A percentile compares a stretch with the other conserved stretches of the same genome.
phyloP scores from a whole-genome alignment of 2,113 vertebrate genomes.

The Prunella fulvescens region DNA sequence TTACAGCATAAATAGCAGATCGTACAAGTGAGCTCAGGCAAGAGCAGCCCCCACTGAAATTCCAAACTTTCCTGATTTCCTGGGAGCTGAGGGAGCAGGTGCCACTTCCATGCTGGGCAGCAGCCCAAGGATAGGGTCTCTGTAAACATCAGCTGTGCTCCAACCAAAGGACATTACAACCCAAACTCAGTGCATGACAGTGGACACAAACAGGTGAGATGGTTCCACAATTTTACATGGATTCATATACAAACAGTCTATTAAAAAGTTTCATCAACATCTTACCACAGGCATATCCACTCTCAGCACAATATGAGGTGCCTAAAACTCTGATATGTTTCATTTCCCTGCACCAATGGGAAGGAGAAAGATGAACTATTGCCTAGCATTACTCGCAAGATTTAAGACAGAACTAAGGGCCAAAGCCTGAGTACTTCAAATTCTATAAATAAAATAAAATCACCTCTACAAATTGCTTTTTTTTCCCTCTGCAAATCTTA shows the following conservation, averaged over 20 bases:
- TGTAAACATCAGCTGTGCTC: not conserved
- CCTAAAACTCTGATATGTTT: not conserved
- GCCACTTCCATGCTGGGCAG: not conserved
- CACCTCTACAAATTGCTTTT: not conserved
- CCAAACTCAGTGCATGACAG: not conserved
- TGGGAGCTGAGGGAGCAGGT: not conserved
- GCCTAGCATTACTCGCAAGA: not conserved
- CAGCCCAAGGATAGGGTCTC: not conserved
- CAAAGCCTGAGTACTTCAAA: not conserved
- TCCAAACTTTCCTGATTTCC: not conserved
- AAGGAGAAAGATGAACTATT: not conserved
- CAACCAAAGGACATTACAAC: not conserved
- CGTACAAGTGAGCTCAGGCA: not conserved
- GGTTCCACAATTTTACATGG: not conserved
- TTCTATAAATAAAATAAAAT: not conserved
- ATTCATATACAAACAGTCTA: not conserved
- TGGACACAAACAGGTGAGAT: not conserved
- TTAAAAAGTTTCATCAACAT: not conserved
- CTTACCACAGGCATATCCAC: not conserved
- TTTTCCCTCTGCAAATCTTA: not conserved
- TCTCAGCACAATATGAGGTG: not conserved
- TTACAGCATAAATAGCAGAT: not conserved
- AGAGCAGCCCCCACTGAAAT: not conserved
- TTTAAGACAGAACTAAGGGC: not conserved
- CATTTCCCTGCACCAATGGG: not conserved